These are phyloP conservation scores for Tubulanus polymorphus DNA, from an alignment of 2,888 invertebrate species.

Conservation along the genomic window DNA sequence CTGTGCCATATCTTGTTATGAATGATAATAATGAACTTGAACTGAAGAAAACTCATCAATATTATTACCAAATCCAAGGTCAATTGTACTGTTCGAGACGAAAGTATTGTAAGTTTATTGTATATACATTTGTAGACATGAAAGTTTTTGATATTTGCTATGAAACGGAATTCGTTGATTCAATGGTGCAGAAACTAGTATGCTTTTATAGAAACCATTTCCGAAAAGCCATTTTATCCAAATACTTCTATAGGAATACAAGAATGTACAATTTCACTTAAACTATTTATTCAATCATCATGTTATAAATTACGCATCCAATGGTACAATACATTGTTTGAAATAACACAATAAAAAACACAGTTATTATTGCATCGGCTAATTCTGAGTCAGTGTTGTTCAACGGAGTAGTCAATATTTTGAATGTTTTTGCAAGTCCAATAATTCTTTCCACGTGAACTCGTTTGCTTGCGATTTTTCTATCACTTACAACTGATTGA, in stretches of 20 bases:
- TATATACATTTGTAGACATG: constrained; percentile 15
- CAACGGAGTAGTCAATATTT: too few relatives aligned
- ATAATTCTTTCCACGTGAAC: too few relatives aligned
- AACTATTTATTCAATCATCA: too few relatives aligned
- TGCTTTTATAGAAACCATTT: constrained; percentile 13
- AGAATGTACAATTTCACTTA: too few relatives aligned
- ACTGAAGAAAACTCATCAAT: constrained; percentile 12
- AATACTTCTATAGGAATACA: constrained; percentile 13
- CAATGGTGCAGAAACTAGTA: constrained; percentile 13
- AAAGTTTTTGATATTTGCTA: constrained; percentile 8
- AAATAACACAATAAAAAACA: too few relatives aligned
- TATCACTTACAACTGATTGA: too few relatives aligned
- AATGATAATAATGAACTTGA: constrained; percentile 1
- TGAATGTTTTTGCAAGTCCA: too few relatives aligned
- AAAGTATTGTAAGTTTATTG: constrained; percentile 14
- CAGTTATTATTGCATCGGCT: too few relatives aligned
- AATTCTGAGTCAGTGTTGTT: too few relatives aligned
- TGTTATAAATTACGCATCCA: too few relatives aligned
- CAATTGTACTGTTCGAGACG: constrained; percentile 15
- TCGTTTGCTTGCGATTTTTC: too few relatives aligned
- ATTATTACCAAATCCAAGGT: constrained; percentile 18
- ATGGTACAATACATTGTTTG: too few relatives aligned
- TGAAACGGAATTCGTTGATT: constrained; percentile 12
- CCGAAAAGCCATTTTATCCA: constrained; percentile 11
- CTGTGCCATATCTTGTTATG: constrained; percentile 11